Conservation (phyloP, 2,888 invertebrate species). For the Anthrax anthrax region DNA sequence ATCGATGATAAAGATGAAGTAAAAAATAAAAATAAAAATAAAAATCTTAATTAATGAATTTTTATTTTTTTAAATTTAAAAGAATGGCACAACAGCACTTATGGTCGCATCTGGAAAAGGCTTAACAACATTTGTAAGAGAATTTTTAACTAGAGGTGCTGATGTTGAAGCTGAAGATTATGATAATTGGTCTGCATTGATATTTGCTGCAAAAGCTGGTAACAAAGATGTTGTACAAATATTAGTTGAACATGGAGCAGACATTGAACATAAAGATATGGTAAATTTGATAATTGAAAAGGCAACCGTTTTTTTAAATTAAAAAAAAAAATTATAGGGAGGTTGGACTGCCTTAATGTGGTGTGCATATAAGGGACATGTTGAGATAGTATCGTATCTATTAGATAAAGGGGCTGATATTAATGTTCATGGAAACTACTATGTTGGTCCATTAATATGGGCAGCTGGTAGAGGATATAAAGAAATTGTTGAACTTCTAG, state of each 20-base stretch:
- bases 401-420: slow-evolving; percentile 82
- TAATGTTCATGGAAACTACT: slow-evolving; percentile 90
- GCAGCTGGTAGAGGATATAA: slow-evolving; percentile 85
- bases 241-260: slow-evolving; percentile 70
- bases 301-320: not conserved
- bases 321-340: slow-evolving; percentile 50
- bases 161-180: slow-evolving; percentile 84
- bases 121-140: slow-evolving; percentile 64
- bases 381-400: slow-evolving; percentile 59
- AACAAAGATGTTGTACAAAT: slow-evolving; percentile 66
- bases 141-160: slow-evolving; percentile 77
- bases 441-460: slow-evolving; percentile 81
- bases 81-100: slow-evolving; percentile 90
- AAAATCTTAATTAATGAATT: slow-evolving; percentile 5
- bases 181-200: slow-evolving; percentile 85
- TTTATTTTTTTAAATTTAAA: slow-evolving; percentile 8
- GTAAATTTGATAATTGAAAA: slow-evolving; percentile 36
- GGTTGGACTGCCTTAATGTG: slow-evolving; percentile 97
- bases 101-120: slow-evolving; percentile 84
- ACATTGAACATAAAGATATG: slow-evolving; percentile 76
- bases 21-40: slow-evolving; percentile 18
- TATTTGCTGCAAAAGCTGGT: slow-evolving; percentile 84
- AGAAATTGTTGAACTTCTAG: slow-evolving; percentile 67
- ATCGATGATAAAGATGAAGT: slow-evolving; percentile 84
- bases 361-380: slow-evolving; percentile 87